A percentile compares a stretch with the other conserved stretches of the same genome.
Evolutionary conservation across 37 sponge, comb jelly and placozoan species (phyloP).

Genomic region (Agelas oroides): DNA sequence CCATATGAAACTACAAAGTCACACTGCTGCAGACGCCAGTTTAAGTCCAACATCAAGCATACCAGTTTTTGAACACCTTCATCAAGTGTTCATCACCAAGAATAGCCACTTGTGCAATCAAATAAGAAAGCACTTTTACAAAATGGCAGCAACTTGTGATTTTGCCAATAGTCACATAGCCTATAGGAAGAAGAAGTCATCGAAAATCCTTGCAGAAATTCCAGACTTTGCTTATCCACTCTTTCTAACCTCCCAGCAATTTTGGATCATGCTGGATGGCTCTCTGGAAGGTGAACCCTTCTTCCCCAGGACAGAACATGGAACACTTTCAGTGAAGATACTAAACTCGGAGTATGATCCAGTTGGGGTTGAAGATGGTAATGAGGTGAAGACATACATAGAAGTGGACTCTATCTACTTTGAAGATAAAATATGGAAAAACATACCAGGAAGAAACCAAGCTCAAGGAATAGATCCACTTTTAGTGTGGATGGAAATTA

Average conservation of each 20-base stretch:
- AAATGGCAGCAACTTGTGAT: slow-evolving; percentile 42
- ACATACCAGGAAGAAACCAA: neutral
- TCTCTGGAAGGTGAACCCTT: slow-evolving; percentile 63
- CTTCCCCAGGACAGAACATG: slow-evolving; percentile 56
- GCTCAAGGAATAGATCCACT: slow-evolving; percentile 31
- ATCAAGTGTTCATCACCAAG: slow-evolving; percentile 88
- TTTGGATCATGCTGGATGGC: slow-evolving; percentile 62
- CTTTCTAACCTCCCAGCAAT: slow-evolving; percentile 78
- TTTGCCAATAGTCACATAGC: slow-evolving; percentile 15
- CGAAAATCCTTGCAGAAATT: slow-evolving; percentile 24
- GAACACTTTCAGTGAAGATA: slow-evolving; percentile 53
- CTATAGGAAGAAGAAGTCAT: slow-evolving; percentile 19
- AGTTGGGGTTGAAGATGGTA: slow-evolving; percentile 27
- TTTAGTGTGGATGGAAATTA: slow-evolving; percentile 88
- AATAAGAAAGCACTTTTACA: slow-evolving; percentile 73
- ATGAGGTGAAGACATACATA: slow-evolving; percentile 2
- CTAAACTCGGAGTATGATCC: slow-evolving; percentile 58
- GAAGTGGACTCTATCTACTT: slow-evolving; percentile 50
- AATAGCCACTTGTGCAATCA: slow-evolving; percentile 75
- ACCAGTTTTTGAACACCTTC: slow-evolving; percentile 70
- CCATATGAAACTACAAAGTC: too few relatives aligned
- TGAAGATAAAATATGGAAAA: slow-evolving; percentile 50
- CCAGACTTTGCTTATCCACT: slow-evolving; percentile 63
- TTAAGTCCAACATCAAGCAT: too few relatives aligned
- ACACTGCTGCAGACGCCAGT: too few relatives aligned